phyloP scores from a whole-genome alignment of 30 jellyfish, hydroid and myxozoan species.

The Chironex yamaguchii region DNA sequence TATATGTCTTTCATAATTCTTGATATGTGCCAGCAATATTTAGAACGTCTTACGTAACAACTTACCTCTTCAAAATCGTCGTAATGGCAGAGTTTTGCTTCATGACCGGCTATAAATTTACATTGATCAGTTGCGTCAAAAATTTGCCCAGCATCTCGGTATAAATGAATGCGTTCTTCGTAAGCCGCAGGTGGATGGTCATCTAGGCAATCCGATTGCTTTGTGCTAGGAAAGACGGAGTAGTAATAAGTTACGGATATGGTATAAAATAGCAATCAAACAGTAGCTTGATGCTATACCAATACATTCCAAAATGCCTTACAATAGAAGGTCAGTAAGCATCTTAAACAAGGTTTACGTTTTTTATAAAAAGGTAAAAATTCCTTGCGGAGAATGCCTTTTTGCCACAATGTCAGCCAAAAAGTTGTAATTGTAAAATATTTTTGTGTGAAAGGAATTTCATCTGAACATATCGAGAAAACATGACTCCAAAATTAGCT shows the following conservation, averaged over 20 bases:
- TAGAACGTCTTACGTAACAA: neutral
- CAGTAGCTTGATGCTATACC: too few relatives aligned
- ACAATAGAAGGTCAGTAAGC: neutral
- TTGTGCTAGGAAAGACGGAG: slow-evolving; percentile 35
- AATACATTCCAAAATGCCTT: too few relatives aligned
- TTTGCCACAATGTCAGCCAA: too few relatives aligned
- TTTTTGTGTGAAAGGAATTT: too few relatives aligned
- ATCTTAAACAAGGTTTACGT: neutral
- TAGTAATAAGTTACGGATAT: neutral
- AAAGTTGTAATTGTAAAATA: too few relatives aligned
- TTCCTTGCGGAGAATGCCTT: too few relatives aligned
- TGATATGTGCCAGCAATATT: too few relatives aligned
- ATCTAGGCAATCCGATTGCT: slow-evolving; percentile 75
- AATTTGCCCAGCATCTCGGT: slow-evolving; percentile 68
- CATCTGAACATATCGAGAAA: too few relatives aligned
- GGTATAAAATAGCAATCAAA: neutral
- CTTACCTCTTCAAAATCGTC: slow-evolving; percentile 84
- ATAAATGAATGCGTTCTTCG: slow-evolving; percentile 18
- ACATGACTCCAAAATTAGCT: too few relatives aligned
- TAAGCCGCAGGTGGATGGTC: slow-evolving; percentile 56
- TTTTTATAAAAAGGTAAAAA: neutral
- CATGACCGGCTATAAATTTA: slow-evolving; percentile 73
- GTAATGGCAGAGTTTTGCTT: slow-evolving; percentile 76
- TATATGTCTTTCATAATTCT: too few relatives aligned
- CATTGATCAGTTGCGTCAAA: slow-evolving; percentile 84